Evolutionary conservation across 2,797 vertebrate species (phyloP).

Genomic region (Columba guinea): DNA sequence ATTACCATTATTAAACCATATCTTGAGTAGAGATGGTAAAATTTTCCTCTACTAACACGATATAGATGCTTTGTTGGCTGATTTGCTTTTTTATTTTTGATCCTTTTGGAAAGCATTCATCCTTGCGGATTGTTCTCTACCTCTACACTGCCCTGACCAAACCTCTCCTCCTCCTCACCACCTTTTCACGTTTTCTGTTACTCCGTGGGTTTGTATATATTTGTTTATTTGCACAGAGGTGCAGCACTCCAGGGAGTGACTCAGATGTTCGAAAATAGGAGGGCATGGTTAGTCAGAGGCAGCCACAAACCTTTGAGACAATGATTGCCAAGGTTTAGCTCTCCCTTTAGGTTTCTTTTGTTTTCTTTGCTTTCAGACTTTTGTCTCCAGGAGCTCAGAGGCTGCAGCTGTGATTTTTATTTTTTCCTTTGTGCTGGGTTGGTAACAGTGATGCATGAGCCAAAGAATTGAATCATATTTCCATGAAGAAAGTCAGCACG

Average conservation of each 20-base stretch:
- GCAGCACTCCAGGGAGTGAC: neutral
- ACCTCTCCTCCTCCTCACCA: neutral
- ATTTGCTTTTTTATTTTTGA: neutral
- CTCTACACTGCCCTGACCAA: neutral
- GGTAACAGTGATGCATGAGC: conserved; percentile 2
- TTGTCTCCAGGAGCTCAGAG: conserved; percentile 34
- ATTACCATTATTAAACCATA: neutral
- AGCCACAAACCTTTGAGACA: conserved; percentile 9
- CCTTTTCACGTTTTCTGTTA: neutral
- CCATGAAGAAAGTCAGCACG: conserved; percentile 48
- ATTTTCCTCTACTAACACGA: neutral
- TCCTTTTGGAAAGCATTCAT: neutral
- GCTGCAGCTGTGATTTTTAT: conserved; percentile 52
- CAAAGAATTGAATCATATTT: conserved; percentile 54
- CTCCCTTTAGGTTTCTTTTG: conserved; percentile 41
- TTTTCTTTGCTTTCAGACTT: conserved; percentile 50
- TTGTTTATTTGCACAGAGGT: conserved; percentile 7
- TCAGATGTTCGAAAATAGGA: conserved; percentile 39
- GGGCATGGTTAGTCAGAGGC: neutral
- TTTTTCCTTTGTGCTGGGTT: neutral
- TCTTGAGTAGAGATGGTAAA: neutral
- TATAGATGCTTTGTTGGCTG: neutral
- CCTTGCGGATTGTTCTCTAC: neutral
- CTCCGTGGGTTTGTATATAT: neutral
- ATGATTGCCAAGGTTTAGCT: conserved; percentile 5